Evolutionary conservation across 2,888 invertebrate genomes (phyloP).

Genomic region (Folsomia candida): DNA sequence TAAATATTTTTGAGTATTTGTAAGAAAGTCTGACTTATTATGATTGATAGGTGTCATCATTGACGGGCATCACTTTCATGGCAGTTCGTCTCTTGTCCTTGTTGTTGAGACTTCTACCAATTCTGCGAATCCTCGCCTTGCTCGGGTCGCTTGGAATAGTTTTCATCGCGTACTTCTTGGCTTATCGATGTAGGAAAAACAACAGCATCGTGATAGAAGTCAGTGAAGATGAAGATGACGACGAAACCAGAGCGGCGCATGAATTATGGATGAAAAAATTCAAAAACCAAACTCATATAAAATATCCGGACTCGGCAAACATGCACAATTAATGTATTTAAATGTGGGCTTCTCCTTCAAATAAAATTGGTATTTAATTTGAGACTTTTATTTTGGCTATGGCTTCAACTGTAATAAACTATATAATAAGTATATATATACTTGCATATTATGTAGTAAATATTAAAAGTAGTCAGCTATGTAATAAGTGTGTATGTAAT

Average conservation of each 20-base stretch:
- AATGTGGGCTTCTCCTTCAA: too few relatives aligned
- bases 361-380: too few relatives aligned
- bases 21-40: neutral
- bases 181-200: neutral
- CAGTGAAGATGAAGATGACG: conserved; percentile 10
- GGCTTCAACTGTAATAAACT: too few relatives aligned
- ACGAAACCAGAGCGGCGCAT: conserved; percentile 18
- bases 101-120: conserved; percentile 21
- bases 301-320: too few relatives aligned
- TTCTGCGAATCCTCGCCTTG: conserved; percentile 20
- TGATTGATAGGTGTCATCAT: conserved; percentile 11
- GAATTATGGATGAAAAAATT: neutral
- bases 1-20: neutral
- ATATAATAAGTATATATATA: too few relatives aligned
- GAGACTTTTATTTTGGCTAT: too few relatives aligned
- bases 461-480: too few relatives aligned
- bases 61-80: conserved; percentile 17
- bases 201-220: too few relatives aligned
- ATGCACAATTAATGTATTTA: too few relatives aligned
- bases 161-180: neutral
- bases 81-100: conserved; percentile 19
- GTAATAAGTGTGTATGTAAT: too few relatives aligned
- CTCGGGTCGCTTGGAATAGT: conserved; percentile 5
- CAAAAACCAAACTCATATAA: too few relatives aligned
- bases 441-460: too few relatives aligned